Evolutionary conservation across 1,140 invertebrate genomes (phyloP).

Genomic region (Drosophila insularis): DNA sequence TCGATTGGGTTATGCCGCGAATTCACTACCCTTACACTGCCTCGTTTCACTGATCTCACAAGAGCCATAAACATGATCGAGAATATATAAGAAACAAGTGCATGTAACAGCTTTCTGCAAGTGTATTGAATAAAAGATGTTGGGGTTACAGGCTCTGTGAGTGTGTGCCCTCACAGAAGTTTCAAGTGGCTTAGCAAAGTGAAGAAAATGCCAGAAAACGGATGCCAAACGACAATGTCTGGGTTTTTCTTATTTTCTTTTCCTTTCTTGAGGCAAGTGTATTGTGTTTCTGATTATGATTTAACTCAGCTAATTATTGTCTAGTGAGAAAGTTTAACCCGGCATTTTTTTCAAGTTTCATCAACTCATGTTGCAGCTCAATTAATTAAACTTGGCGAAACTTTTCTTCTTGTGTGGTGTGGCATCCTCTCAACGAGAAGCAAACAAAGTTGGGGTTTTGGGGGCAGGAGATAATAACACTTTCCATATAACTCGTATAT

Average conservation of each 20-base stretch:
- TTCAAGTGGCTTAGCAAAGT: background rate
- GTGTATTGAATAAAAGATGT: background rate
- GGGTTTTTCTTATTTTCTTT: background rate
- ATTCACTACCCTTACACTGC: background rate
- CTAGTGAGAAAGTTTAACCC: conserved; percentile 6
- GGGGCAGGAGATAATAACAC: too few relatives aligned
- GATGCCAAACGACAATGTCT: background rate
- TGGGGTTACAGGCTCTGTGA: background rate
- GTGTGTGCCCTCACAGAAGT: background rate
- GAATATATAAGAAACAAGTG: background rate
- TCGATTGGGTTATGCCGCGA: background rate
- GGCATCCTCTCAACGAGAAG: too few relatives aligned
- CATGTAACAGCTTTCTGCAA: background rate
- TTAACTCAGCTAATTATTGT: conserved; percentile 1
- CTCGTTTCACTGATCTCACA: too few relatives aligned
- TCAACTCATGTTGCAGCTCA: conserved; percentile 7
- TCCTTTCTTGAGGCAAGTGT: too few relatives aligned
- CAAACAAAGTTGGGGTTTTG: too few relatives aligned
- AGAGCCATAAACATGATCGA: background rate
- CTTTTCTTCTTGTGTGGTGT: background rate
- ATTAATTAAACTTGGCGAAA: conserved; percentile 1
- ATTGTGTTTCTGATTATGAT: background rate
- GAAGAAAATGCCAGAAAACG: background rate
- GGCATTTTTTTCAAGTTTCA: conserved; percentile 1
- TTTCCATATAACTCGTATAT: too few relatives aligned